A percentile compares a stretch with the other conserved stretches of the same genome.
Conservation (phyloP, 2,113 vertebrate genomes). For the Jaculus jaculus region DNA sequence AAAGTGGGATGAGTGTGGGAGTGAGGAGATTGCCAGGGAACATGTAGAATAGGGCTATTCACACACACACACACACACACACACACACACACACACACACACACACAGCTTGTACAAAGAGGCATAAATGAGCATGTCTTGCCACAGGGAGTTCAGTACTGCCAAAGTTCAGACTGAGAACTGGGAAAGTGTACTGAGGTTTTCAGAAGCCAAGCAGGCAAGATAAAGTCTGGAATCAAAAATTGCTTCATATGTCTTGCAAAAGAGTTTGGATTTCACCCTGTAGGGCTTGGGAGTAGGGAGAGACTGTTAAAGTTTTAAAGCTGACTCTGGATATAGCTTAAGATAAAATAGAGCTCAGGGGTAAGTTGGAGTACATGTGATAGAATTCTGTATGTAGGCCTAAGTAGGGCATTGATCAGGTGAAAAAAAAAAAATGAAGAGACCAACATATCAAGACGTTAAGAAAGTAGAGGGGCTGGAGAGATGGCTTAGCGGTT, state of each 20-base stretch:
- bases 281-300: background rate
- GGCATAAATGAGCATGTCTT: accelerated
- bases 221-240: background rate
- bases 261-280: background rate
- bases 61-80: no score
- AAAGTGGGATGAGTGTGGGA: no score
- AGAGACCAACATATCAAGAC: background rate
- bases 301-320: background rate
- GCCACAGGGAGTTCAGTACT: background rate
- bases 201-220: background rate
- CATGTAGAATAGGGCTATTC: no score
- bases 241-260: background rate
- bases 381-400: background rate
- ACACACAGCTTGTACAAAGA: background rate
- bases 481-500: no score
- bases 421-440: background rate
- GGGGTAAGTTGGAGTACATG: background rate
- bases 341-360: background rate
- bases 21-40: no score
- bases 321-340: background rate
- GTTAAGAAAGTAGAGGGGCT: background rate
- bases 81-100: no score
- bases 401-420: background rate
- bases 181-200: accelerated
- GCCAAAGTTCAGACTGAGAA: background rate